phyloP scores from a whole-genome alignment of 2,113 vertebrate species.

The Menura novaehollandiae region DNA sequence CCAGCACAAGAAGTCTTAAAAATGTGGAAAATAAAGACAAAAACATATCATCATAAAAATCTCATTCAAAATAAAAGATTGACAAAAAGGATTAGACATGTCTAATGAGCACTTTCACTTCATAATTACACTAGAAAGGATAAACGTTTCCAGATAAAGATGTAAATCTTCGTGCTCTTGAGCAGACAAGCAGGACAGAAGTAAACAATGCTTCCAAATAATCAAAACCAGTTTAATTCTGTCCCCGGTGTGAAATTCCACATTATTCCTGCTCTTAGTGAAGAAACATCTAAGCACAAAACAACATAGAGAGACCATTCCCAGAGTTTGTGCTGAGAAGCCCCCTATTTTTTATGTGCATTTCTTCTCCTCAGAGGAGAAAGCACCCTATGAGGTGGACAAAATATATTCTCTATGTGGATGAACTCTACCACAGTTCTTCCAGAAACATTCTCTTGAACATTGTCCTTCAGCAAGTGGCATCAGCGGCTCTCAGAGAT shows the following conservation, averaged over 20 bases:
- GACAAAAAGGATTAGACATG: not conserved
- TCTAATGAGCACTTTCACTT: slow-evolving; percentile 5
- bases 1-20: not conserved
- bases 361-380: not conserved
- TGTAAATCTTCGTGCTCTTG: not conserved
- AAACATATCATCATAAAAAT: not conserved
- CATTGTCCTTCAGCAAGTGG: fast-evolving
- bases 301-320: not conserved
- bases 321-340: not conserved
- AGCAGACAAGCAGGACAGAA: not conserved
- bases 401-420: not conserved
- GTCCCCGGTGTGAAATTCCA: not conserved
- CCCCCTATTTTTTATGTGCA: not conserved
- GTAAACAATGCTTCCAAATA: not conserved
- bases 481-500: not conserved
- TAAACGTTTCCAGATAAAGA: not conserved
- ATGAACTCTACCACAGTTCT: not conserved
- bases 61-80: not conserved
- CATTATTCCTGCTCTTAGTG: not conserved
- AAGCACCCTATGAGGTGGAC: not conserved
- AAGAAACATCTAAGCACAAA: not conserved
- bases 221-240: not conserved
- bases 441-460: not conserved
- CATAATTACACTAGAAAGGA: not conserved
- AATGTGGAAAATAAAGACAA: not conserved